A percentile compares a stretch with the other conserved stretches of the same genome.
Conservation (phyloP, 1,140 invertebrate genomes). For the Eriosoma lanigerum region DNA sequence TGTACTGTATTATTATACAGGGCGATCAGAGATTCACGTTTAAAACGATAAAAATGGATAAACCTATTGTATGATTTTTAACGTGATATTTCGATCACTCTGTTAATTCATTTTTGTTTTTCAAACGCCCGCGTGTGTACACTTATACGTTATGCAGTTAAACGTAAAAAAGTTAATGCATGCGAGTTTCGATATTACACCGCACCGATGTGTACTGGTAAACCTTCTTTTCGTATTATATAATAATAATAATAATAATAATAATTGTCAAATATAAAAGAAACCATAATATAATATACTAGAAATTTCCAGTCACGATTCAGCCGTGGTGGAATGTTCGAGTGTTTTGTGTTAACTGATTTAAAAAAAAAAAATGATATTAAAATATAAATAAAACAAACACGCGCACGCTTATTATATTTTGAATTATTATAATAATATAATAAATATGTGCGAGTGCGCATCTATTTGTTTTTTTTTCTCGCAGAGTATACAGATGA, state of each 20-base stretch:
- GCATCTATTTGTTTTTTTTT: too few species aligned
- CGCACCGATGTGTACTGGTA: background rate
- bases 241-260: too few species aligned
- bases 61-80: too few species aligned
- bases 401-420: background rate
- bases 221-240: background rate
- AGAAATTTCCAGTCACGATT: slow-evolving; percentile 42
- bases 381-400: slow-evolving; percentile 38
- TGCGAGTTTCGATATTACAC: background rate
- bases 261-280: slow-evolving; percentile 34
- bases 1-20: too few species aligned
- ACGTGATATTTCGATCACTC: too few species aligned
- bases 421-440: background rate
- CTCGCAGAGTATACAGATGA: too few species aligned
- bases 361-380: slow-evolving; percentile 8
- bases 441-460: too few species aligned
- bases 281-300: slow-evolving; percentile 10
- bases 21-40: too few species aligned
- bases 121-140: too few species aligned
- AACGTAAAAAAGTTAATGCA: background rate
- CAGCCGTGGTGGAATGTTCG: slow-evolving; percentile 9
- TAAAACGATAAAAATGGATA: too few species aligned
- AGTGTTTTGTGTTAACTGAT: slow-evolving; percentile 9
- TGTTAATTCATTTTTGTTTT: too few species aligned
- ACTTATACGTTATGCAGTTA: background rate